Conservation (phyloP, 1,140 invertebrate genomes). For the Aphaenogaster floridana region DNA sequence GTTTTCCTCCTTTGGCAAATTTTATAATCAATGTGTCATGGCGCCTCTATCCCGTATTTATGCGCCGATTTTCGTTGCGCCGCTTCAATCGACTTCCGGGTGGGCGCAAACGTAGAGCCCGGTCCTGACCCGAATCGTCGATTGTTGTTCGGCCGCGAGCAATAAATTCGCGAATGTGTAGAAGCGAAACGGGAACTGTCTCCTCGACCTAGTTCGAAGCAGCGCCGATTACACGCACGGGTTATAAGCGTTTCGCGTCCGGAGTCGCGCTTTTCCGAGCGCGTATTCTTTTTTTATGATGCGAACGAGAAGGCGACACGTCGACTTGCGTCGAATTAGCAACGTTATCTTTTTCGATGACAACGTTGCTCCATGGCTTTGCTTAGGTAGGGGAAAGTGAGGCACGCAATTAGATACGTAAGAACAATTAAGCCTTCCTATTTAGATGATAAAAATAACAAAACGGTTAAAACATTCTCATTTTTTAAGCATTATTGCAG, state of each 20-base stretch:
- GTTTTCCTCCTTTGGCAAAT: neutral
- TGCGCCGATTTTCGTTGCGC: constrained; percentile 26
- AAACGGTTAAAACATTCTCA: neutral
- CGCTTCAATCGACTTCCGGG: constrained; percentile 54
- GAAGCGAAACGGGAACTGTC: constrained; percentile 66
- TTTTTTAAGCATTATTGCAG: neutral
- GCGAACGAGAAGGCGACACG: neutral
- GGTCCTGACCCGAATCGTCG: constrained; percentile 75
- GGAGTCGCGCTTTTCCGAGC: constrained; percentile 12
- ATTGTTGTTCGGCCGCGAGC: constrained; percentile 78
- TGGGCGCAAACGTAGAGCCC: constrained; percentile 30
- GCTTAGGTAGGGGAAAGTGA: neutral
- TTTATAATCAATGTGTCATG: constrained; percentile 2
- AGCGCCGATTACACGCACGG: constrained; percentile 66
- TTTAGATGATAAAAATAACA: neutral
- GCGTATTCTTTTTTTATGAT: neutral
- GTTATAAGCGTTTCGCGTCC: constrained; percentile 57
- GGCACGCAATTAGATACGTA: neutral
- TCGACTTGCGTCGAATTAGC: constrained; percentile 23
- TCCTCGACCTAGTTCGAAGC: constrained; percentile 75
- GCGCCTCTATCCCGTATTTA: neutral
- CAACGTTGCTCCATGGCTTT: neutral
- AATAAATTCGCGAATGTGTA: constrained; percentile 72
- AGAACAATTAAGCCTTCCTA: neutral
- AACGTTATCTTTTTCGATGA: constrained; percentile 29